These are phyloP conservation scores for Oryzias curvinotus DNA, from an alignment of 2,113 vertebrate species.

Conservation along the genomic window DNA sequence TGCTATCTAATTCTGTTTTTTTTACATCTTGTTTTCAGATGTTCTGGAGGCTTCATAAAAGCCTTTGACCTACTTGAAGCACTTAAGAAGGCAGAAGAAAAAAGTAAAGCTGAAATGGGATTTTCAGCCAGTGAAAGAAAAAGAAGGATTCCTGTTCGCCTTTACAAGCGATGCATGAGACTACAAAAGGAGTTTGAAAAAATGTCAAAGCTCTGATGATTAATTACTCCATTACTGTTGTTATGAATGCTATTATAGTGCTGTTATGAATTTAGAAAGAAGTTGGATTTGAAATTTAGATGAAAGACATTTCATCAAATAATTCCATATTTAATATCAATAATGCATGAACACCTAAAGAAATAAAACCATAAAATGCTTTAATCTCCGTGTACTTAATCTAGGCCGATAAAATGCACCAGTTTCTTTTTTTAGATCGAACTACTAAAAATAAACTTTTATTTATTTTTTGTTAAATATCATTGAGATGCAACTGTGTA, in stretches of 20 bases:
- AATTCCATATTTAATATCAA: too few species aligned
- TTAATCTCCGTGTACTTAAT: too few species aligned
- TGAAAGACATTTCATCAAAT: too few species aligned
- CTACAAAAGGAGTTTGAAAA: constrained; percentile 37
- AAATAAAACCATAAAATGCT: too few species aligned
- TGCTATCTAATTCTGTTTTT: constrained; percentile 25
- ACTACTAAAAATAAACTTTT: too few species aligned
- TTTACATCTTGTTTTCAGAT: constrained; percentile 53
- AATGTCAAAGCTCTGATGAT: constrained; percentile 32
- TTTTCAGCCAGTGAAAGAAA: constrained; percentile 44
- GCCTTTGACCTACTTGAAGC: constrained; percentile 62
- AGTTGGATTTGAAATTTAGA: too few species aligned
- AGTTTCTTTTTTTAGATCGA: too few species aligned
- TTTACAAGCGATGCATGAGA: constrained; percentile 70
- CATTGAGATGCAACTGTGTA: too few species aligned
- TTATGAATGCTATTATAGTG: too few species aligned
- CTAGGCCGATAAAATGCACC: too few species aligned
- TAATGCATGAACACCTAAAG: too few species aligned
- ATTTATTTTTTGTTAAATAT: too few species aligned
- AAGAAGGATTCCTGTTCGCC: constrained; percentile 56
- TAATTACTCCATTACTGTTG: constrained; percentile 33
- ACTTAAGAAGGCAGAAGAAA: constrained; percentile 60
- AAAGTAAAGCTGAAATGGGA: constrained; percentile 32
- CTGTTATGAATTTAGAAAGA: constrained; percentile 16
- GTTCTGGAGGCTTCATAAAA: constrained; percentile 56